phyloP scores from a whole-genome alignment of 2,113 vertebrate species.

The Argyrosomus japonicus region DNA sequence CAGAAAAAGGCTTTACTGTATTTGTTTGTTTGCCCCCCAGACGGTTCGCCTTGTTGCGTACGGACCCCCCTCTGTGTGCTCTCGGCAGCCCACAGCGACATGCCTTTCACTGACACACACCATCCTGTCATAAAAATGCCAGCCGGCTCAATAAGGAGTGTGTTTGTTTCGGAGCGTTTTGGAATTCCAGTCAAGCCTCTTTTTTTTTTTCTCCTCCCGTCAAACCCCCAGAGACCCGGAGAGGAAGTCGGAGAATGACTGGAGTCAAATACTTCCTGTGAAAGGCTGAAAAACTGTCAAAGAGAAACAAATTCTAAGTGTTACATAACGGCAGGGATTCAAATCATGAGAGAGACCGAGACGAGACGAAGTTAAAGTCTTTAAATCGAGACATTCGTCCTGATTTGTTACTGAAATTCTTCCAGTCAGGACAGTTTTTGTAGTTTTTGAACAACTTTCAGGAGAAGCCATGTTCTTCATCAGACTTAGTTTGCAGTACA shows the following conservation, averaged over 20 bases:
- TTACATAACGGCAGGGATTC: neutral
- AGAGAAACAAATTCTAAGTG: neutral
- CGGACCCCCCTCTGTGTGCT: slow-evolving; percentile 24
- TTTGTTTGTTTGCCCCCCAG: slow-evolving; percentile 69
- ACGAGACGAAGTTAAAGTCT: too few species aligned
- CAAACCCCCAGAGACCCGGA: slow-evolving; percentile 44
- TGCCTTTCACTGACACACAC: slow-evolving; percentile 62
- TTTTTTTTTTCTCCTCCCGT: slow-evolving; percentile 36
- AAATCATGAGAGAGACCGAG: neutral
- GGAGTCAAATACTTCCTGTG: slow-evolving; percentile 57
- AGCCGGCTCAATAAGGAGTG: slow-evolving; percentile 53
- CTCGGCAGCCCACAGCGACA: slow-evolving; percentile 45
- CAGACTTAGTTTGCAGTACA: too few species aligned
- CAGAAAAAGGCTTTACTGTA: slow-evolving; percentile 46
- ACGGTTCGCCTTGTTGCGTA: slow-evolving; percentile 34
- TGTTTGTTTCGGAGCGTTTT: slow-evolving; percentile 60
- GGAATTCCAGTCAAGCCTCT: slow-evolving; percentile 57
- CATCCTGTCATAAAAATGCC: slow-evolving; percentile 76
- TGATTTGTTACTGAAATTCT: neutral
- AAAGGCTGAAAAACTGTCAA: slow-evolving; percentile 9
- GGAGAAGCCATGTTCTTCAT: neutral
- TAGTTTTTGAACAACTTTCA: neutral
- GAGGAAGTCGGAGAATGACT: slow-evolving; percentile 59
- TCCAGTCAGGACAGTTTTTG: neutral
- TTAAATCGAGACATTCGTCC: too few species aligned